Evolutionary conservation across 2,888 invertebrate genomes (phyloP), one percentile per base, ranked within the genome.

Genomic region (Lamellibrachia satsuma): DNA sequence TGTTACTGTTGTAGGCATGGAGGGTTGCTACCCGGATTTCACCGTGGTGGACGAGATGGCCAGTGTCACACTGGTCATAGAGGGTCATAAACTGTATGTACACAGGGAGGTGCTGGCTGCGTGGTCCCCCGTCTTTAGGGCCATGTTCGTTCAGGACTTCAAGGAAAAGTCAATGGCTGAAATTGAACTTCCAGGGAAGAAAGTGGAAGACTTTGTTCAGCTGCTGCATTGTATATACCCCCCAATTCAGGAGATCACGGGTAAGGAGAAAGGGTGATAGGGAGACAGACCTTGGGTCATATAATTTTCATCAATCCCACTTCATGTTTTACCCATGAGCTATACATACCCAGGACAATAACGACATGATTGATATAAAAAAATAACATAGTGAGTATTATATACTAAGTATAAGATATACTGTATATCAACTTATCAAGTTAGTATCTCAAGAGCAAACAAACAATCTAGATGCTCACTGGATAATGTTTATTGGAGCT

Each of bases 171-270:
- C 52, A 22, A 57, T 75, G 1, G 93, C 94, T 52, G 95, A 95
- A 92, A 95, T 96, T 92, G 94, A 94, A 75, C 93, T 96, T 11
- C 95, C 95, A 15, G 95, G 94, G 22, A 95, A 95, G 93, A 95
- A 94, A 90, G 93, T 96, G 60, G 95, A 96, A 52, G 96, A 96
- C 92, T 96, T 97, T 91, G 94, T 95, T 0, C 96, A 96, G 93
- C 94, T 97, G 51, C 95, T 97, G 52, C 95, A 96, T 90, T 96
- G 96, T 93, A 95, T 97, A 91, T 97, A 97, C 93, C 96, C 96
- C 0, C 95, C 96, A 60, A 96, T 96, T 93, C 96, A 96, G 94
- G 94, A 95, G 9, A 95, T 97, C 39, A 95, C 95, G 92, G 96
- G 96, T 96, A 90, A 93, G 93, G 75, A 55, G 6, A 55, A 9